Base-by-base conservation (phyloP, 2,888 invertebrate genomes). In the Doris montereyensis region DNA sequence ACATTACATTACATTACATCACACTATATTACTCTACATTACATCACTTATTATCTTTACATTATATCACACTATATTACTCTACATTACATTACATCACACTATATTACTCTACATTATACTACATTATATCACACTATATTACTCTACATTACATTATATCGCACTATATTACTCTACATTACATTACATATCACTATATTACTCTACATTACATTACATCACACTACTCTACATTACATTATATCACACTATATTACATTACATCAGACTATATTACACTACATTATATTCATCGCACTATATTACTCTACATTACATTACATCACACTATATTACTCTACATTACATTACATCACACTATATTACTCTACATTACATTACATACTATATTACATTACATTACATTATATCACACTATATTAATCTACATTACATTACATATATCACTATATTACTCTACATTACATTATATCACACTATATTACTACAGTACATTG, bases 61-160 rank as follows among this genome's bases (percentile, higher is more conserved):
- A n/a, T n/a, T n/a, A n/a, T 81, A 71, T 30, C n/a, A 35, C 67
- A 67, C 28, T 67, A 67, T 28, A 67, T 28, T 67, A 67, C 26
- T 8, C 13, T 67, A 26, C 28, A 67, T 28, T 67, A 67, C 67
- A 67, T 17, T 17, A 26, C 67, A 24, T 4, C 13, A 4, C 67
- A 67, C 3, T 67, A 67, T 28, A 67, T 28, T 67, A 24, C 26
- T 3, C 13, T 67, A 26, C 28, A 67, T 28, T 67, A 67, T 28
- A 67, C 24, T 28, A 67, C 67, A 67, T 28, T 4, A 26, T 28
- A 67, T 26, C 28, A 26, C 67, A 67, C 28, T 67, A 67, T 13
- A 24, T 26, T 67, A 67, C 67, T 26, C 28, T 67, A 4, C 67
- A 67, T 28, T 67, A 67, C 26, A 67, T 26, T 67, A 67, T 28